Conservation (phyloP, 35 echinoderm and acorn worm genomes). For the Chiridota heheva region DNA sequence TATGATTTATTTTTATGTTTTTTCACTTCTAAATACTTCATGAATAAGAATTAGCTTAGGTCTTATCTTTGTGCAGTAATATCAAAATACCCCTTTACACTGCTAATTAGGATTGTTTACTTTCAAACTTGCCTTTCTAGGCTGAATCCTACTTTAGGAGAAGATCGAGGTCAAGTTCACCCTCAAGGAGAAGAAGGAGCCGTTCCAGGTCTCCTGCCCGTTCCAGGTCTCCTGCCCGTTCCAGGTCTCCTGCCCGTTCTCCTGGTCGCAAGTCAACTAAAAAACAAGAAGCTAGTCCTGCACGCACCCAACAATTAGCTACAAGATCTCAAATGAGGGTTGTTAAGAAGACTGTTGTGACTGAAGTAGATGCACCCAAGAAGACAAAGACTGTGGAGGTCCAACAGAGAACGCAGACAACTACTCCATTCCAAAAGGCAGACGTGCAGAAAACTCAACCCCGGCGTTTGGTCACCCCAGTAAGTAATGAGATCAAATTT, state of each 20-base stretch:
- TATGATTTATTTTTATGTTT: no score
- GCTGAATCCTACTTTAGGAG: constrained; percentile 18
- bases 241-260: constrained; percentile 33
- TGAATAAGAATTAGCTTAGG: no score
- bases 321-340: neutral
- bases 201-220: constrained; percentile 41
- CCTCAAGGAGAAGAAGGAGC: constrained; percentile 29
- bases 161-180: constrained; percentile 39
- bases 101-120: no score
- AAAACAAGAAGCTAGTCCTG: neutral
- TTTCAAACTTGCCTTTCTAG: constrained; percentile 39
- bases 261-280: neutral
- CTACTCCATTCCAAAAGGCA: no score
- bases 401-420: no score
- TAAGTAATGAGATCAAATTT: neutral
- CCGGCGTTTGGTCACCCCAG: constrained; percentile 3
- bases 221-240: constrained; percentile 32
- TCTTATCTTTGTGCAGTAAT: no score
- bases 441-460: neutral
- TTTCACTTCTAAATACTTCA: no score
- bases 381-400: neutral
- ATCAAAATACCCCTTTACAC: no score
- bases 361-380: neutral
- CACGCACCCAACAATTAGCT: neutral
- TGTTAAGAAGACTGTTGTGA: neutral